Evolutionary conservation across 2,113 vertebrate genomes (phyloP), one percentile per base, ranked within the genome.

Genomic region (Cynoglossus semilaevis): DNA sequence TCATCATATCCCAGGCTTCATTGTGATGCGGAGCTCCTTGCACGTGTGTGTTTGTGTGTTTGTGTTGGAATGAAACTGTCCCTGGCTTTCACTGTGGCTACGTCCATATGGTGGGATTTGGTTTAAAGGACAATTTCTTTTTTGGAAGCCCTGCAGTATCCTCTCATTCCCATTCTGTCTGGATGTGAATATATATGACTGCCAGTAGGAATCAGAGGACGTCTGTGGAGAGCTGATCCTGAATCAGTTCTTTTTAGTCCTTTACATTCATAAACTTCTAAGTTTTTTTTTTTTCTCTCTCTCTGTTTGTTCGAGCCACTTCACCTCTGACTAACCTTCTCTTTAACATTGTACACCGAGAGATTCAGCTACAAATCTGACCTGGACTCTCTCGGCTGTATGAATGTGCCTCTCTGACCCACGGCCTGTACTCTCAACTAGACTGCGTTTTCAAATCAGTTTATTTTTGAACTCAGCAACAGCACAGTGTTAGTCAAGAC

Each of bases 51-150:
- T 43, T 14, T 12, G 16, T 15, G 17, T 38, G 15, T 16, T 40
- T 43, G 43, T 44, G 22, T 29, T 15, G 37, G 37, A 7, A 13
- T 54, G 46, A 59, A 42, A 67, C 3, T 42, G 49, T 73, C 29
- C 68, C 22, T 59, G 48, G 42, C 38, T 55, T 55, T 37, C 17
- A 11, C 8, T 29, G 53, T 51, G 47, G 56, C 51, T 51, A 15
- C 67, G 41, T 51, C 66, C 53, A 74, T 74, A 79, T 63, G 72
- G 74, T 58, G 43, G 16, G 40, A 44, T 55, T 37, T 47, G 66
- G 61, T 68, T 69, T 41, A 54, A 38, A 66, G 65, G 55, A 62
- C 40, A 60, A 10, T 34, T 38, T 72, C 15, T 45, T 45, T 8
- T 54, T 69, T 54, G 36, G 57, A 54, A 62, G 36, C 12, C n/a